Evolutionary conservation across 2,797 vertebrate species (phyloP).

Genomic region (Lepidocolaptes lacrymiger): DNA sequence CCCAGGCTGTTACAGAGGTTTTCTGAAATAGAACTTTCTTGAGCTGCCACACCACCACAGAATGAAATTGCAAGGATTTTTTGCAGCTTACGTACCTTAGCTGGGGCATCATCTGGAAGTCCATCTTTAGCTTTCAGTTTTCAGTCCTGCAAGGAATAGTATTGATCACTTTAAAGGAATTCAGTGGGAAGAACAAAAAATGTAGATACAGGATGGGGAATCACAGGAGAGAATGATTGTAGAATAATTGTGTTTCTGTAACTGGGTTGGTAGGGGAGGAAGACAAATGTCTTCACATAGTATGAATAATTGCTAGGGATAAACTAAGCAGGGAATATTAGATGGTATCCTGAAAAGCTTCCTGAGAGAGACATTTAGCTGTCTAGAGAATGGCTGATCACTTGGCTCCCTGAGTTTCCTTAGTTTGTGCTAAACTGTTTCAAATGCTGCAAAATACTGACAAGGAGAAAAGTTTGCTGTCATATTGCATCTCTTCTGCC

Average conservation of each 20-base stretch:
- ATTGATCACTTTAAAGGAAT: neutral
- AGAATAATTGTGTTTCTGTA: neutral
- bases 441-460: neutral
- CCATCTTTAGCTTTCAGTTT: neutral
- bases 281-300: neutral
- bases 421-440: neutral
- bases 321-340: neutral
- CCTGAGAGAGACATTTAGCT: neutral
- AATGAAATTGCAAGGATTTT: neutral
- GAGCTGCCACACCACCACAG: neutral
- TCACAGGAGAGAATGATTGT: neutral
- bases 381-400: neutral
- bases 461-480: neutral
- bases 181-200: neutral
- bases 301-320: neutral
- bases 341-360: neutral
- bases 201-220: neutral
- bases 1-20: neutral
- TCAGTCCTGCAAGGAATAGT: neutral
- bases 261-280: neutral
- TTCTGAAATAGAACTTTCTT: neutral
- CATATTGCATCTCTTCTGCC: neutral
- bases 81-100: neutral
- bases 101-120: neutral
- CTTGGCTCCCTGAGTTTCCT: neutral